Percentiles rank a stretch among this genome's conserved stretches.
Conservation (phyloP, 2,797 vertebrate species). For the Hypotaenidia philippensis region DNA sequence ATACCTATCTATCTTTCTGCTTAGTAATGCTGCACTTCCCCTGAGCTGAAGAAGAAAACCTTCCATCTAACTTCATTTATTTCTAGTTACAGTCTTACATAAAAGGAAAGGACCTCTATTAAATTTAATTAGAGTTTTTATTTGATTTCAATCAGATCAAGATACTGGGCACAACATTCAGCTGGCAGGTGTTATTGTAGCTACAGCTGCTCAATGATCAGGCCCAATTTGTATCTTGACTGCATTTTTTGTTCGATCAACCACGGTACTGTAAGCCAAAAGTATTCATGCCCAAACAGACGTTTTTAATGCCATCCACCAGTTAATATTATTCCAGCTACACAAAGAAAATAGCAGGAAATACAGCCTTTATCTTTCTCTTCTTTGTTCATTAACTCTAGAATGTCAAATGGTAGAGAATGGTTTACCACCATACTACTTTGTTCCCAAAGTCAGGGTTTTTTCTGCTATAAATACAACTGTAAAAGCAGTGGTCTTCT, state of each 20-base stretch:
- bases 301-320: background rate
- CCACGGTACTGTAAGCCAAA: background rate
- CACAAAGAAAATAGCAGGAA: background rate
- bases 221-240: background rate
- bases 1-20: background rate
- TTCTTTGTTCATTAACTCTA: background rate
- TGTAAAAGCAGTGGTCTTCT: background rate
- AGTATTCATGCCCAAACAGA: background rate
- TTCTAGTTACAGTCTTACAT: background rate
- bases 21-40: background rate
- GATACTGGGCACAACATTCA: background rate
- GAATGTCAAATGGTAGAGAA: background rate
- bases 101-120: background rate
- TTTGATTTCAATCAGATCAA: background rate
- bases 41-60: background rate
- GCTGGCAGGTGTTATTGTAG: background rate
- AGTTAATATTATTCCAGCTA: background rate
- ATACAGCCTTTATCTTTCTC: background rate
- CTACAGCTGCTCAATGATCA: background rate
- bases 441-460: background rate
- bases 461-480: background rate
- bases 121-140: conserved; percentile 9
- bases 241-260: background rate
- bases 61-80: background rate
- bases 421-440: background rate